These are phyloP conservation scores for Chrysomela aeneicollis DNA, from an alignment of 2,888 invertebrate species.

Conservation along the genomic window DNA sequence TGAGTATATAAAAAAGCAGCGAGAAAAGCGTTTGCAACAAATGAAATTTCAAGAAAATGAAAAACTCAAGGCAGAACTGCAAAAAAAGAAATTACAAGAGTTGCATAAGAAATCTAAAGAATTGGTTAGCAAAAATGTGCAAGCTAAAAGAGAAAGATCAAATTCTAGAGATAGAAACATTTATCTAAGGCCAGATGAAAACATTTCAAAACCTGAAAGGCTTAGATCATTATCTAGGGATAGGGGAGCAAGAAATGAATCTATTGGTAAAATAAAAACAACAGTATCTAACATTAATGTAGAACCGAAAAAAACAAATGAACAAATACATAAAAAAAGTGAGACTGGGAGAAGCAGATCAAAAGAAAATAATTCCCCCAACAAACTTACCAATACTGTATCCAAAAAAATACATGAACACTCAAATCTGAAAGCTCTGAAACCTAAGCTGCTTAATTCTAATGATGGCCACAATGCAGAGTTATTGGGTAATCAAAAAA, in stretches of 20 bases:
- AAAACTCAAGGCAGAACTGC: constrained; percentile 52
- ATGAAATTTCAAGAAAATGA: constrained; percentile 55
- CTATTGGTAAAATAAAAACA: background rate
- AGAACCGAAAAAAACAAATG: too few relatives aligned
- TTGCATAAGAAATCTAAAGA: constrained; percentile 60
- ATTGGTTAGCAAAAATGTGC: constrained; percentile 60
- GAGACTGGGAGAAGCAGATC: constrained; percentile 9
- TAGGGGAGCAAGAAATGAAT: background rate
- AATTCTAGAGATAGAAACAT: constrained; percentile 46
- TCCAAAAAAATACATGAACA: too few relatives aligned
- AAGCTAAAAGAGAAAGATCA: constrained; percentile 51
- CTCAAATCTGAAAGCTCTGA: too few relatives aligned
- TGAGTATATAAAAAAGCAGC: constrained; percentile 67
- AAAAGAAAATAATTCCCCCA: too few relatives aligned
- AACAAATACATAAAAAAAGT: too few relatives aligned
- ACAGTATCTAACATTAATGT: background rate
- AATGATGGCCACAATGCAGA: too few relatives aligned
- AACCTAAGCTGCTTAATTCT: too few relatives aligned
- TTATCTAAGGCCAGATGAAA: constrained; percentile 32
- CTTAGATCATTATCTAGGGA: constrained; percentile 23
- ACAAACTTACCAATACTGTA: too few relatives aligned
- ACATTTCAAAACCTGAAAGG: constrained; percentile 10
- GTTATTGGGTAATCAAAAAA: too few relatives aligned
- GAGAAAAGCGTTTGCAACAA: constrained; percentile 61
- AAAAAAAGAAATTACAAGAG: constrained; percentile 62